phyloP scores from a whole-genome alignment of 2,797 vertebrate genomes.

The Orientallactaga sibirica region DNA sequence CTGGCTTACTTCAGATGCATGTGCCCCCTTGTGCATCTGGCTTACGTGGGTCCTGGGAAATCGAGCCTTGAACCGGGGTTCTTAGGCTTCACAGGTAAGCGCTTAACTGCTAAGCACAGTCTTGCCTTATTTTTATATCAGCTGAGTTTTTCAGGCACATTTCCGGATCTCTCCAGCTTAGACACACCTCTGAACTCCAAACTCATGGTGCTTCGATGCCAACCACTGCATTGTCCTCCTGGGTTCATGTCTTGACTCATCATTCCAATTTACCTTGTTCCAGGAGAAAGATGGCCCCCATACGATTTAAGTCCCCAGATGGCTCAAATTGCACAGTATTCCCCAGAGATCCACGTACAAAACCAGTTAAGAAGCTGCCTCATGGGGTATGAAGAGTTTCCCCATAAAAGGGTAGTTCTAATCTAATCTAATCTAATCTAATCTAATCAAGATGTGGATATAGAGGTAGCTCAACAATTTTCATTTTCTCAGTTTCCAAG shows the following conservation, averaged over 20 bases:
- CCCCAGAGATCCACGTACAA: neutral
- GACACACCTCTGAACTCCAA: neutral
- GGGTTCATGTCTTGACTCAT: neutral
- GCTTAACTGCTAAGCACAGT: no score
- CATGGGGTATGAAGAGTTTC: neutral
- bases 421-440: neutral
- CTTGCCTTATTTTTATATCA: neutral
- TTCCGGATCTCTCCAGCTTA: neutral
- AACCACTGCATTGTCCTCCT: neutral
- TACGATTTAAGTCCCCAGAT: neutral
- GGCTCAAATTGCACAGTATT: slow-evolving; percentile 1
- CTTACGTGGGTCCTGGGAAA: no score
- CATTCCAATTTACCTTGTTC: neutral
- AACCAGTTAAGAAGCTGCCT: neutral
- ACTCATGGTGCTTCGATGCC: neutral
- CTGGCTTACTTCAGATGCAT: no score
- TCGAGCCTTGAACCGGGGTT: no score
- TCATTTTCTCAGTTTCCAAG: neutral
- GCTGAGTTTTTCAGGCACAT: neutral
- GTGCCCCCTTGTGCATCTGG: no score
- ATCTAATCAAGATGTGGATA: neutral
- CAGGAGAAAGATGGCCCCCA: neutral
- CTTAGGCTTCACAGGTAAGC: no score
- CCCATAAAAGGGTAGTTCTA: no score
- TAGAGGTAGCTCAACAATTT: neutral